Conservation (phyloP, 2,888 invertebrate species). For the Epirrhoe alternata region DNA sequence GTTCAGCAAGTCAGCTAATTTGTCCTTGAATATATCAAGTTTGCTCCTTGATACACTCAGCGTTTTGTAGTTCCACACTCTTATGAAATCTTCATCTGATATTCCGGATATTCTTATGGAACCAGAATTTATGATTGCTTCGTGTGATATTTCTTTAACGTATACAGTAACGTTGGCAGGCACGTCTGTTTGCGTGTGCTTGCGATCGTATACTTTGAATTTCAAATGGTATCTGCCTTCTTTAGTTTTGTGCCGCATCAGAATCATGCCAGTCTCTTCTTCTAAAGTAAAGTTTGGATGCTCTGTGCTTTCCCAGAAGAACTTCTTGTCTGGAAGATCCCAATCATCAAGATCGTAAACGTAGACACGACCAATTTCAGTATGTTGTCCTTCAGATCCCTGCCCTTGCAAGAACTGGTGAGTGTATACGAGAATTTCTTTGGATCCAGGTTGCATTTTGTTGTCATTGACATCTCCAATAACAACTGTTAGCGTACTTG, state of each 20-base stretch:
- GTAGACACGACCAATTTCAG: conserved; percentile 97
- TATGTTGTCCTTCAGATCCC: conserved; percentile 88
- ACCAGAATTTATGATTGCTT: conserved; percentile 97
- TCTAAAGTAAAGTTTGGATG: conserved; percentile 95
- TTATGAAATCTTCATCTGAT: conserved; percentile 97
- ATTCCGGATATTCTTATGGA: conserved; percentile 97
- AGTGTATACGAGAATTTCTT: conserved; percentile 98
- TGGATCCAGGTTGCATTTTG: conserved; percentile 98
- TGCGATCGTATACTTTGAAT: conserved; percentile 96
- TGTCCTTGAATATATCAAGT: conserved; percentile 94
- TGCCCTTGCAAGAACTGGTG: conserved; percentile 95
- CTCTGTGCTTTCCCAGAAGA: conserved; percentile 95
- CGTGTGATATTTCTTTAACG: conserved; percentile 97
- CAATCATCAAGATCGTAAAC: conserved; percentile 99
- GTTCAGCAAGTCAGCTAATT: conserved; percentile 93
- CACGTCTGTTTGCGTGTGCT: conserved; percentile 97
- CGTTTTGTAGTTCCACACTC: conserved; percentile 96
- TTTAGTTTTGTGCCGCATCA: conserved; percentile 96
- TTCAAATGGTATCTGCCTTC: conserved; percentile 93
- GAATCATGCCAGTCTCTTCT: conserved; percentile 97
- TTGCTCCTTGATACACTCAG: conserved; percentile 94
- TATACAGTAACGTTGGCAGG: conserved; percentile 98
- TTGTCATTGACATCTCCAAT: conserved; percentile 99
- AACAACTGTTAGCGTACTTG: conserved; percentile 97
- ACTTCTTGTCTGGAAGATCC: conserved; percentile 99